Conservation (phyloP, 2,888 invertebrate genomes). For the Cantharis nigra region DNA sequence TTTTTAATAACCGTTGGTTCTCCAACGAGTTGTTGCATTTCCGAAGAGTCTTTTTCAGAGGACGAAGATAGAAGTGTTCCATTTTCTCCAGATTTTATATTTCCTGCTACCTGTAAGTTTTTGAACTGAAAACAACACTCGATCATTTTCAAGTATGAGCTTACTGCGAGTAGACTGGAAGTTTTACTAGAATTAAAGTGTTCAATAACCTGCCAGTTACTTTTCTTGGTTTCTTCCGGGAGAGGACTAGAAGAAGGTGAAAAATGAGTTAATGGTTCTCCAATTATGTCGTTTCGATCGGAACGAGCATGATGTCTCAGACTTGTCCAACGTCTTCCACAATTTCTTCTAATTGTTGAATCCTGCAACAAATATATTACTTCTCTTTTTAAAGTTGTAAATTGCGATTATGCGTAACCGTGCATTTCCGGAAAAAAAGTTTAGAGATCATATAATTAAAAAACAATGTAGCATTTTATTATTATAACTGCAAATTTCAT, state of each 20-base stretch:
- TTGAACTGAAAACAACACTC: not conserved
- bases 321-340: slow-evolving; percentile 59
- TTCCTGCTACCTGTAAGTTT: slow-evolving; percentile 44
- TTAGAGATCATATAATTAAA: too few species aligned
- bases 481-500: not conserved
- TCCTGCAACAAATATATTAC: slow-evolving; percentile 43
- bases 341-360: slow-evolving; percentile 47
- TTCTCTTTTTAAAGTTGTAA: too few species aligned
- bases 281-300: slow-evolving; percentile 42
- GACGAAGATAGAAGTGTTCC: slow-evolving; percentile 49
- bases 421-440: too few species aligned
- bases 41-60: slow-evolving; percentile 50
- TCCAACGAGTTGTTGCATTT: slow-evolving; percentile 48
- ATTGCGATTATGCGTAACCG: too few species aligned
- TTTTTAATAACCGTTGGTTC: slow-evolving; percentile 39
- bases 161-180: slow-evolving; percentile 68
- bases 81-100: slow-evolving; percentile 48
- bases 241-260: slow-evolving; percentile 58
- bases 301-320: slow-evolving; percentile 57
- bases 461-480: not conserved
- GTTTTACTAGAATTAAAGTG: slow-evolving; percentile 72
- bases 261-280: slow-evolving; percentile 50
- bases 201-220: slow-evolving; percentile 91
- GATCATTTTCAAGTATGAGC: slow-evolving; percentile 31
- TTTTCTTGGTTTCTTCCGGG: slow-evolving; percentile 72